Base-by-base conservation (phyloP, 2,113 vertebrate species). In the Eira barbara region DNA sequence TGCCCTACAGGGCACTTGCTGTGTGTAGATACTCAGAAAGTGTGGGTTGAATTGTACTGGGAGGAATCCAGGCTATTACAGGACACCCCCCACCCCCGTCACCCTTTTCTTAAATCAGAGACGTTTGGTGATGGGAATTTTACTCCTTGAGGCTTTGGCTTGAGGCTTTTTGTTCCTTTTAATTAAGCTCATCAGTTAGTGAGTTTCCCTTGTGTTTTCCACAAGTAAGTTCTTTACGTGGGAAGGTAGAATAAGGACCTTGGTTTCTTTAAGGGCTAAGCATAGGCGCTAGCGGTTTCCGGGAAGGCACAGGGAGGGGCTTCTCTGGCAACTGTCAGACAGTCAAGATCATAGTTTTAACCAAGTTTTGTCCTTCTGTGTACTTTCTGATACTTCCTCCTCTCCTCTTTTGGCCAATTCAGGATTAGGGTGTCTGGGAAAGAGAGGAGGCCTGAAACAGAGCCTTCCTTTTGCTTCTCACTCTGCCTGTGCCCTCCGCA, bases 211-310 rank as follows among this genome's bases (percentile, higher is more conserved):
- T 23, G 7, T 78, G 11, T 86, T 96, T 91, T 81, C 59, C 59
- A 94, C 91, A 95, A 86, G 45, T 91, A 76, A 91, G 7, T 83
- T 89, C 83, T 65, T 61, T 15, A 63, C n/a, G 2, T 91, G 27
- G 55, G 63, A 94, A 92, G 73, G 90, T 15, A 86, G n/a, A 83
- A 34, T 57, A 61, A 80, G 73, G 71, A 65, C 34, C 10, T 73
- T 90, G 5, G 12, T 47, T 89, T 96, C 45, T 52, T 83, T 69
- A 94, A 79, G 31, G 18, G 39, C 12, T 63, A 36, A 80, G 9
- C 0, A 7, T 67, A 29, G 23, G 2, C 73, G 5, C 6, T 13
- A 55, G 0, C 15, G 71, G n/a, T 96, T 34, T 2, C 39, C 13
- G 1, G 13, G 17, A 80, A 65, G 13, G 21, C 10, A 7, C 2